These are phyloP conservation scores for Tethya wilhelma DNA, from an alignment of 37 sponge, comb jelly and placozoan species.

Conservation along the genomic window DNA sequence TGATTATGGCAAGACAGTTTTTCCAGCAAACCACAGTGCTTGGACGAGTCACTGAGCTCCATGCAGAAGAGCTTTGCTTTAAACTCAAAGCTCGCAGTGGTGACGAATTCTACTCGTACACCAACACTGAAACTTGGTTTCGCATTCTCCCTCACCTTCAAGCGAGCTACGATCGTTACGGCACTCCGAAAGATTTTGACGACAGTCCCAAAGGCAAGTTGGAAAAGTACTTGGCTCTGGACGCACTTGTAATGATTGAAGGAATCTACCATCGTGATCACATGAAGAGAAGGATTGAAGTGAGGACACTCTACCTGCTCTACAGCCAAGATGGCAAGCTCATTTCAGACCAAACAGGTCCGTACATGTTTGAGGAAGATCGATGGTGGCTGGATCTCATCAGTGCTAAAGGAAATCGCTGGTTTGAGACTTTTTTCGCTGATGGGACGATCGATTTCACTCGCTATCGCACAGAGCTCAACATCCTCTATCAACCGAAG, in stretches of 20 bases:
- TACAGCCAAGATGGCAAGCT: conserved; percentile 11
- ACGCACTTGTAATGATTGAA: conserved; percentile 12
- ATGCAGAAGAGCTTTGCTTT: conserved; percentile 14
- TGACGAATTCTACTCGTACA: conserved; percentile 17
- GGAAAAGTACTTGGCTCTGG: conserved; percentile 8
- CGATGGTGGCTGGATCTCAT: conserved; percentile 25
- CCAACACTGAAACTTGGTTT: conserved; percentile 17
- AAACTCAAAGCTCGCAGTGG: conserved; percentile 11
- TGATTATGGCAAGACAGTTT: conserved; percentile 13
- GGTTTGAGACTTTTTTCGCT: conserved; percentile 18
- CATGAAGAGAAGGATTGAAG: background rate
- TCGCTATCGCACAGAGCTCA: conserved; percentile 20
- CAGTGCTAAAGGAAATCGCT: conserved; percentile 14
- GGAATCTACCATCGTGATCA: conserved; percentile 15
- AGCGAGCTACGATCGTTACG: conserved; percentile 27
- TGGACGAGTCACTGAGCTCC: conserved; percentile 13
- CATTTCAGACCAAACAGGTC: conserved; percentile 9
- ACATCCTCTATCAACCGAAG: conserved; percentile 21
- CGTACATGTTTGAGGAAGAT: conserved; percentile 16
- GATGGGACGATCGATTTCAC: conserved; percentile 19
- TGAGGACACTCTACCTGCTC: conserved; percentile 20
- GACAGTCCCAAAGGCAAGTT: background rate
- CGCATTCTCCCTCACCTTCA: conserved; percentile 1
- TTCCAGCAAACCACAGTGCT: background rate
- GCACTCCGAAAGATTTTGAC: background rate